A percentile compares a stretch with the other conserved stretches of the same genome.
phyloP scores from a whole-genome alignment of 2,797 vertebrate species.

The Pristis pectinata region DNA sequence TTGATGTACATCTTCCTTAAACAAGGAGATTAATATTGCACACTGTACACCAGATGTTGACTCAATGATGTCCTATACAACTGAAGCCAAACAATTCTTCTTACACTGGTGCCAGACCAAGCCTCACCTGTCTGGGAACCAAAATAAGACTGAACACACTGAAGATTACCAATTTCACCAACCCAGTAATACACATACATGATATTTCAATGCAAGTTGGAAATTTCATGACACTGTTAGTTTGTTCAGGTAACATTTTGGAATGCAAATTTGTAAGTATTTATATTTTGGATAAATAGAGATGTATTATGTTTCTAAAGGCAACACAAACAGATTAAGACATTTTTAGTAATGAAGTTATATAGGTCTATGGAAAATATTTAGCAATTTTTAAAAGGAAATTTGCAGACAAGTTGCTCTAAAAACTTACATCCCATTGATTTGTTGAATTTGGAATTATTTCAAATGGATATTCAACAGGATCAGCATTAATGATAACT shows the following conservation, averaged over 20 bases:
- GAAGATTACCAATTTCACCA: neutral
- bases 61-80: too few species aligned
- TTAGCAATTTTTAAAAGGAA: neutral
- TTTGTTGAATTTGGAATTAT: conserved; percentile 40
- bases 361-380: neutral
- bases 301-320: neutral
- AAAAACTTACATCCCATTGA: conserved; percentile 47
- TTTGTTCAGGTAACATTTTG: neutral
- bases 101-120: neutral
- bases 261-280: neutral
- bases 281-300: neutral
- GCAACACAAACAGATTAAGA: neutral
- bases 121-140: neutral
- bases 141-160: neutral
- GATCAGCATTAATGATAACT: conserved; percentile 45
- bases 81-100: too few species aligned
- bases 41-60: too few species aligned
- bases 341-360: neutral
- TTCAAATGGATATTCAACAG: conserved; percentile 44
- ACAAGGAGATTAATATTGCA: too few species aligned
- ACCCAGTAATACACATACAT: too few species aligned
- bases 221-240: neutral
- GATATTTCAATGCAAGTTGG: neutral
- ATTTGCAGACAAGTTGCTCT: neutral
- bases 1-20: too few species aligned